Evolutionary conservation across 2,888 invertebrate species (phyloP).

Genomic region (Seira musarum): DNA sequence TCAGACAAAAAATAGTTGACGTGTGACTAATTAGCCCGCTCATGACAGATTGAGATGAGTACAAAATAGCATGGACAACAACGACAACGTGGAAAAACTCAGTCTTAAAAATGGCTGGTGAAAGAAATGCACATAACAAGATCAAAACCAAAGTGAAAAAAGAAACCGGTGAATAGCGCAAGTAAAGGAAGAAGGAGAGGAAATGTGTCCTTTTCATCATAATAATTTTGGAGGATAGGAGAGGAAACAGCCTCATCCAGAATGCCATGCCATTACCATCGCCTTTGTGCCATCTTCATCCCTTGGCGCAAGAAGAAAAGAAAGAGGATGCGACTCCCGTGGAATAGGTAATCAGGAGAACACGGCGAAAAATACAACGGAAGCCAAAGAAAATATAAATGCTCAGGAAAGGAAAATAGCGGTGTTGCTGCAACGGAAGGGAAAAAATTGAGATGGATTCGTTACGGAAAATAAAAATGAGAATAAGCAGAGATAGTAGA

Average conservation of each 20-base stretch:
- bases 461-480: conserved; percentile 39
- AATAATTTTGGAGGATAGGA: conserved; percentile 46
- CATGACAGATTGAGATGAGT: conserved; percentile 69
- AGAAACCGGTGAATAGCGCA: conserved; percentile 53
- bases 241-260: conserved; percentile 41
- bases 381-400: conserved; percentile 48
- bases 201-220: conserved; percentile 56
- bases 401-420: conserved; percentile 38
- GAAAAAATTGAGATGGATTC: conserved; percentile 44
- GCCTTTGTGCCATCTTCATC: conserved; percentile 27
- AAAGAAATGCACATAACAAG: background rate
- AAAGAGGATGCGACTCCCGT: conserved; percentile 62
- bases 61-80: conserved; percentile 49
- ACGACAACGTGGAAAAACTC: conserved; percentile 21
- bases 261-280: conserved; percentile 5
- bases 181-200: conserved; percentile 26
- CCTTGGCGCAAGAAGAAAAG: conserved; percentile 56
- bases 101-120: background rate
- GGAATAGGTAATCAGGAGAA: conserved; percentile 69
- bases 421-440: conserved; percentile 20
- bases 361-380: conserved; percentile 44
- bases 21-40: conserved; percentile 69
- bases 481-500: conserved; percentile 31
- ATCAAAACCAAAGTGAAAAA: conserved; percentile 18
- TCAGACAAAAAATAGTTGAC: conserved; percentile 61